Conservation (phyloP, 2,113 vertebrate species). For the Strix uralensis region DNA sequence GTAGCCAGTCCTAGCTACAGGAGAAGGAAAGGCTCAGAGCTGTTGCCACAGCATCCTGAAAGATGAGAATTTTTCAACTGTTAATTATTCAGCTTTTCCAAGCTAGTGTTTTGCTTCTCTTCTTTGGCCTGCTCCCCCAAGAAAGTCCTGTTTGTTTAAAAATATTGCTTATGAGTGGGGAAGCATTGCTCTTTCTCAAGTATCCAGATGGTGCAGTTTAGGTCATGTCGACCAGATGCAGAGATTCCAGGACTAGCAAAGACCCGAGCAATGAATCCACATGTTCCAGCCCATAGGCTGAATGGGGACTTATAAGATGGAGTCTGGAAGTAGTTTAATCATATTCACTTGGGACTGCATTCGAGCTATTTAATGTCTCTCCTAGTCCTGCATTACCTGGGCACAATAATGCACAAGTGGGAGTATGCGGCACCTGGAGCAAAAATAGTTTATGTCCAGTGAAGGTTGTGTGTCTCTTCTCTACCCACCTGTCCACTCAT, state of each 20-base stretch:
- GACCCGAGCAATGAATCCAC: neutral
- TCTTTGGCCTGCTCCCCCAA: neutral
- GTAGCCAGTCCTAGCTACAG: neutral
- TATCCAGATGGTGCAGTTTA: constrained; percentile 37
- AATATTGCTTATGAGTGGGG: neutral
- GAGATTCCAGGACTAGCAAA: neutral
- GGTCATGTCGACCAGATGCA: constrained; percentile 32
- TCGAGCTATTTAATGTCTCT: neutral
- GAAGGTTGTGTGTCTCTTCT: neutral
- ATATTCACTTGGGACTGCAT: neutral
- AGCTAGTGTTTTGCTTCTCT: neutral
- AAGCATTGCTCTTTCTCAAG: constrained; percentile 18
- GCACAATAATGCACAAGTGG: neutral
- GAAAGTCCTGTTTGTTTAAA: constrained; percentile 31
- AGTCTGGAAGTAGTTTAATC: neutral
- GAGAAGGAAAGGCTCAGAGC: neutral
- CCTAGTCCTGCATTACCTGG: neutral
- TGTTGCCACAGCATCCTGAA: neutral
- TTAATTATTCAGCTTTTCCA: constrained; percentile 50
- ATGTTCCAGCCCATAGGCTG: neutral
- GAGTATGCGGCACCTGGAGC: neutral
- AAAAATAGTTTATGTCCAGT: neutral
- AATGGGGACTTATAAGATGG: neutral
- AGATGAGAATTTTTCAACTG: neutral
- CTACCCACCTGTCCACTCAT: neutral